Conservation (phyloP, 1,140 invertebrate species). For the Carposina sasakii region DNA sequence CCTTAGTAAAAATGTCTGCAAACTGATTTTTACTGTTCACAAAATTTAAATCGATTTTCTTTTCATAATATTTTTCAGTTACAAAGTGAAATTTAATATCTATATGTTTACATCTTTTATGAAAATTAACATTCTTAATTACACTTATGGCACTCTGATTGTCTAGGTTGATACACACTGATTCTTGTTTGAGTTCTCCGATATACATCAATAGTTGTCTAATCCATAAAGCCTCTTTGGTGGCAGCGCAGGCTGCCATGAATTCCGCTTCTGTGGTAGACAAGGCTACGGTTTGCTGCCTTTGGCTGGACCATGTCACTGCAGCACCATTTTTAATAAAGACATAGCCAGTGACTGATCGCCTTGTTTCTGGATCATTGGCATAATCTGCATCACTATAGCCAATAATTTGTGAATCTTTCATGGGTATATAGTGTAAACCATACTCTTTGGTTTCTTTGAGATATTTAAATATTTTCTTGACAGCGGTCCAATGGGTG, state of each 20-base stretch:
- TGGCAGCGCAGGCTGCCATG: not conserved
- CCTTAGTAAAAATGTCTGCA: constrained; percentile 9
- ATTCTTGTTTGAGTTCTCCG: constrained; percentile 19
- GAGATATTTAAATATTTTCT: constrained; percentile 40
- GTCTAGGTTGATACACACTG: constrained; percentile 18
- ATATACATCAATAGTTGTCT: constrained; percentile 11
- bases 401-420: too few species aligned
- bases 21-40: not conserved
- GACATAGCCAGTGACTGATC: constrained; percentile 36
- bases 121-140: constrained; percentile 8
- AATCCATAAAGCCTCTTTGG: not conserved
- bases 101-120: not conserved
- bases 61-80: not conserved
- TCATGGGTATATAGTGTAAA: constrained; percentile 12
- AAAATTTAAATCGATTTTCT: constrained; percentile 9
- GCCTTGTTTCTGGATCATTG: constrained; percentile 28
- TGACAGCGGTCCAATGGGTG: constrained; percentile 38
- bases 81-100: constrained; percentile 1
- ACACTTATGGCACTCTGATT: constrained; percentile 13
- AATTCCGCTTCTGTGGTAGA: constrained; percentile 2
- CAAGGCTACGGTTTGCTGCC: not conserved
- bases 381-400: constrained; percentile 47
- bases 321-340: constrained; percentile 18
- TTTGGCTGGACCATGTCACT: constrained; percentile 42
- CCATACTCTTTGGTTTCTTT: constrained; percentile 38